Evolutionary conservation across 1,140 invertebrate genomes (phyloP).

Genomic region (Zaprionus africanus): DNA sequence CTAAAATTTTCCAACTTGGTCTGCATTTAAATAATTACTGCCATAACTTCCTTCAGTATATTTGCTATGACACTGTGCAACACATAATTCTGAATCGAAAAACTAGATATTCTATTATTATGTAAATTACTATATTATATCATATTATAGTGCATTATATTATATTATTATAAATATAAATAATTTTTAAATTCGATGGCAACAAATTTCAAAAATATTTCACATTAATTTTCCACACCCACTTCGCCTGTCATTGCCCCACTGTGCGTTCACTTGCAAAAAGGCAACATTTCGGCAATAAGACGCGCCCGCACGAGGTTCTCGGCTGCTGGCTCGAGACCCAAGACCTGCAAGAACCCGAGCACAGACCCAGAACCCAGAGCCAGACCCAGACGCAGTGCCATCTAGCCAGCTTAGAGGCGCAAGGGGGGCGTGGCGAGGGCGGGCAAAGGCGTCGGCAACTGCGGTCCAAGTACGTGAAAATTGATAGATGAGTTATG

Average conservation of each 20-base stretch:
- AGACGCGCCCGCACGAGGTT: constrained; percentile 60
- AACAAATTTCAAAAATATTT: background rate
- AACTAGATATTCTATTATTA: too few relatives aligned
- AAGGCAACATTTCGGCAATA: constrained; percentile 81
- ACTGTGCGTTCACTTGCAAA: constrained; percentile 55
- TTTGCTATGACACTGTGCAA: too few relatives aligned
- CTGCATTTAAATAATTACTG: too few relatives aligned
- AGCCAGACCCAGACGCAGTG: constrained; percentile 3
- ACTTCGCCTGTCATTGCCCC: constrained; percentile 10
- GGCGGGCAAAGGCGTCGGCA: constrained; percentile 33
- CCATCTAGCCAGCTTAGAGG: background rate
- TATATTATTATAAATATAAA: too few relatives aligned
- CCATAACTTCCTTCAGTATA: too few relatives aligned
- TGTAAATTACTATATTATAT: too few relatives aligned
- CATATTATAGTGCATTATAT: too few relatives aligned
- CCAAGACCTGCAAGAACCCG: constrained; percentile 31
- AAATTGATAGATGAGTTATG: constrained; percentile 84
- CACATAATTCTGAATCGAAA: too few relatives aligned
- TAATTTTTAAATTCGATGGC: background rate
- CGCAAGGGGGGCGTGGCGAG: constrained; percentile 8
- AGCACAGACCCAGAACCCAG: constrained; percentile 8
- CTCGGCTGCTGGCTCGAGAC: constrained; percentile 57
- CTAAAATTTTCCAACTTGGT: too few relatives aligned
- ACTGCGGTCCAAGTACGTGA: constrained; percentile 81
- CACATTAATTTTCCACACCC: background rate